Percentiles rank a stretch among this genome's conserved stretches.
These are phyloP conservation scores for Chloropsis cyanopogon DNA, from an alignment of 2,113 vertebrate genomes.

Conservation along the genomic window DNA sequence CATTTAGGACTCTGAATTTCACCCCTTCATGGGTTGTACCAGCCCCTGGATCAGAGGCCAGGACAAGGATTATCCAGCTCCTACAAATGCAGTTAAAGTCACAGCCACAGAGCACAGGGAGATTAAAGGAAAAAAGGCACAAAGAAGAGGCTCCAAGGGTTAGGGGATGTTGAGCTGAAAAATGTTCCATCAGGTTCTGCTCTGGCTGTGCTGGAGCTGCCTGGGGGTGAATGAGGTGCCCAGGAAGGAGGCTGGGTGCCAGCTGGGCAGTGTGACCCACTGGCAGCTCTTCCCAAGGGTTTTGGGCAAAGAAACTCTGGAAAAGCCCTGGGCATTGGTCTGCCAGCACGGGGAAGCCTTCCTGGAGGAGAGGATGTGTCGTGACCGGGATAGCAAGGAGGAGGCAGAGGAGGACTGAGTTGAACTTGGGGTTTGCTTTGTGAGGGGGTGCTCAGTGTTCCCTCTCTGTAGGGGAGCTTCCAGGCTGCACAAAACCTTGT, in stretches of 20 bases:
- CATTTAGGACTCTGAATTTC: not conserved
- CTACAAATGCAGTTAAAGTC: not conserved
- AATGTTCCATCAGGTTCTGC: not conserved
- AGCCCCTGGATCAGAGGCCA: not conserved
- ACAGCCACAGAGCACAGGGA: not conserved
- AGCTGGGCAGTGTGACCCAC: not conserved
- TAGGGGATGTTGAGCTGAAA: constrained; percentile 20
- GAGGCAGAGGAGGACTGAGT: not conserved
- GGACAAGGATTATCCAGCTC: not conserved
- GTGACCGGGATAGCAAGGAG: not conserved
- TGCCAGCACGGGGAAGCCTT: not conserved
- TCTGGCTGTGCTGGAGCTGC: not conserved
- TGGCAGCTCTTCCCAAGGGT: not conserved
- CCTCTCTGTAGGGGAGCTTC: not conserved
- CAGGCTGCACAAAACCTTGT: not conserved
- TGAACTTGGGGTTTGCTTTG: not conserved
- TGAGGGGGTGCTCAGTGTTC: not conserved
- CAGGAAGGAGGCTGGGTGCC: constrained; percentile 51
- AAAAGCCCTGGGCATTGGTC: not conserved
- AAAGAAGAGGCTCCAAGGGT: constrained; percentile 38
- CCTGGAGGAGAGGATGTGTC: not conserved
- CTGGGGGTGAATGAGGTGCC: constrained; percentile 1
- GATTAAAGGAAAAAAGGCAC: not conserved
- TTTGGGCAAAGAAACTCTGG: not conserved
- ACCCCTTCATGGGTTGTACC: not conserved